phyloP scores from a whole-genome alignment of 2,797 vertebrate genomes.

The Melanotaenia trifasciata region DNA sequence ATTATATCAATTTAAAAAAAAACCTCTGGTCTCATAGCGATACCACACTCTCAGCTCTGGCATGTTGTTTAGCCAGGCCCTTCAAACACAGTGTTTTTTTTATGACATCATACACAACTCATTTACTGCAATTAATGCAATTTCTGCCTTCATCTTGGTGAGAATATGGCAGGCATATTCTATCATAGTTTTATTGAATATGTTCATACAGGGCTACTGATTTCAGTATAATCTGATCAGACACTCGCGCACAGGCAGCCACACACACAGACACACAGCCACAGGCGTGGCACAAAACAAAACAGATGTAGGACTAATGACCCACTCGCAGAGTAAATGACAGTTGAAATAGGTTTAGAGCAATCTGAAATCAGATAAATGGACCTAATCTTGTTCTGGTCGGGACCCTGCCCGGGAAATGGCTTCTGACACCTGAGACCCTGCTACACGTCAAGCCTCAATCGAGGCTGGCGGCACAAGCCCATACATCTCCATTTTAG shows the following conservation, averaged over 20 bases:
- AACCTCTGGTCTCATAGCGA: background rate
- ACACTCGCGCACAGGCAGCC: conserved; percentile 26
- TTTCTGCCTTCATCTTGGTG: conserved; percentile 39
- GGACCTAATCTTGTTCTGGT: conserved; percentile 84
- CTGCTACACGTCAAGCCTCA: conserved; percentile 77
- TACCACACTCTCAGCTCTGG: background rate
- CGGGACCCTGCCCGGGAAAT: conserved; percentile 80
- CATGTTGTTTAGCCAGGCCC: conserved; percentile 21
- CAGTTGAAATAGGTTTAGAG: conserved; percentile 82
- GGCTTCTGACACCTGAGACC: conserved; percentile 85
- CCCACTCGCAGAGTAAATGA: conserved; percentile 77
- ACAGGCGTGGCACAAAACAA: conserved; percentile 67
- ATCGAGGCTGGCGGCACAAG: conserved; percentile 59
- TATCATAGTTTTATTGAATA: conserved; percentile 36
- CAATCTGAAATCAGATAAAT: conserved; percentile 86
- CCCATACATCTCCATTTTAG: conserved; percentile 83
- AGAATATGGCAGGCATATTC: conserved; percentile 56
- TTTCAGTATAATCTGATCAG: conserved; percentile 52
- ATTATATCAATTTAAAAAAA: background rate
- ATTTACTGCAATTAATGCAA: conserved; percentile 56
- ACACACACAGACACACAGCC: conserved; percentile 25
- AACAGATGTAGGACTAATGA: conserved; percentile 82
- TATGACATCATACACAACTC: conserved; percentile 40
- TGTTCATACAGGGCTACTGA: conserved; percentile 34
- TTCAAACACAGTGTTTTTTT: conserved; percentile 23